Conservation (phyloP, 2,888 invertebrate species). For the Clivina fossor region DNA sequence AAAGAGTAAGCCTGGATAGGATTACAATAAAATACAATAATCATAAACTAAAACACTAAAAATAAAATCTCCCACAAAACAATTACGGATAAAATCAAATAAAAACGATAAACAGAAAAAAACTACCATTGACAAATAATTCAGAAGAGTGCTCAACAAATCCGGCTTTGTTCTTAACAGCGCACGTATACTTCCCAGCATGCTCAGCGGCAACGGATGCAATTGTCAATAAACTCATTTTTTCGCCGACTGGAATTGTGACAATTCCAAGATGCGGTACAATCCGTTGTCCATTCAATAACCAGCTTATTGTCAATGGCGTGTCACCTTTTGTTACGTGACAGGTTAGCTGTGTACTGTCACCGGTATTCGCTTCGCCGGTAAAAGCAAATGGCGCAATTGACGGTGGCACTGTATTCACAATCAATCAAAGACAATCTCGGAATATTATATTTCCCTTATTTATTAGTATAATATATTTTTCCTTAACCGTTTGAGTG, state of each 20-base stretch:
- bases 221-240: conserved; percentile 60
- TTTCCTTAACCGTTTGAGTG: no score
- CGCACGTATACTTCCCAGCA: conserved; percentile 71
- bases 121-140: conserved; percentile 69
- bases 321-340: conserved; percentile 68
- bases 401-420: conserved; percentile 46
- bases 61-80: conserved; percentile 22
- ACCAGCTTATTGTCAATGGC: conserved; percentile 75
- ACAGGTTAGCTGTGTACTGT: conserved; percentile 54
- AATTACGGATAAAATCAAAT: neutral
- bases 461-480: no score
- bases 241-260: conserved; percentile 54
- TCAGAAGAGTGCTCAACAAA: conserved; percentile 62
- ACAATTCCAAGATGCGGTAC: conserved; percentile 58
- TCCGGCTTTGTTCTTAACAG: conserved; percentile 68
- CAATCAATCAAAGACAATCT: no score
- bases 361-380: conserved; percentile 22
- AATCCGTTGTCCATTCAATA: conserved; percentile 67
- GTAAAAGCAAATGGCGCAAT: conserved; percentile 56
- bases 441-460: no score
- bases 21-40: no score
- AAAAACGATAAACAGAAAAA: conserved; percentile 26
- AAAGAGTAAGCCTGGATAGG: no score
- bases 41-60: conserved; percentile 34
- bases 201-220: conserved; percentile 65